These are phyloP conservation scores for Drosophila pachea DNA, from an alignment of 1,140 invertebrate species.

Conservation along the genomic window DNA sequence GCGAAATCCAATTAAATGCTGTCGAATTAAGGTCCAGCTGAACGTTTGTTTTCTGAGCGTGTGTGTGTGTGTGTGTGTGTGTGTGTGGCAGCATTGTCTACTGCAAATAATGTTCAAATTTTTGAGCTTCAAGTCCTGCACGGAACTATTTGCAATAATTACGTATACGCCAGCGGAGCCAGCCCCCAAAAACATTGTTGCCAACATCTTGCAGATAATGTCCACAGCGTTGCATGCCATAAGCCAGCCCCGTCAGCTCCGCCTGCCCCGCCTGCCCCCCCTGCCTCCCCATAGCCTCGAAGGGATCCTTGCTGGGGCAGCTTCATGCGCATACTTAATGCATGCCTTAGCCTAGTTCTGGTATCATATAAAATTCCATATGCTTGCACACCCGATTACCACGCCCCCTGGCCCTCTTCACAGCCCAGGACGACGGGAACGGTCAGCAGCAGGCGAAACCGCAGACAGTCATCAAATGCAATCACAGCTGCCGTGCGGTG, in stretches of 20 bases:
- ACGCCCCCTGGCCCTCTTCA: no score
- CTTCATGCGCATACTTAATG: background rate
- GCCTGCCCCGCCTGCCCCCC: no score
- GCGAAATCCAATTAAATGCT: conserved; percentile 49
- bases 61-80: conserved; percentile 11
- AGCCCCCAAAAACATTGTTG: conserved; percentile 6
- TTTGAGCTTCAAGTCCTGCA: conserved; percentile 18
- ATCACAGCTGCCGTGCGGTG: conserved; percentile 26
- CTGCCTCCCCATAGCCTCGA: no score
- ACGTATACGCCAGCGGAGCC: conserved; percentile 12
- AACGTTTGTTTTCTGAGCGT: conserved; percentile 30
- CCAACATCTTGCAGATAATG: conserved; percentile 12
- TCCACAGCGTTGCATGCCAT: no score
- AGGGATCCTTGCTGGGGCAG: background rate
- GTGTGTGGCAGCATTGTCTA: conserved; percentile 16
- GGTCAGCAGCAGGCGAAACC: conserved; percentile 22
- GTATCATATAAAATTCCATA: conserved; percentile 17
- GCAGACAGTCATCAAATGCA: conserved; percentile 48
- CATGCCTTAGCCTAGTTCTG: no score
- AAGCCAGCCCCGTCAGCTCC: no score
- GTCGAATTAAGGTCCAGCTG: conserved; percentile 38
- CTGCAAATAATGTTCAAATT: conserved; percentile 24
- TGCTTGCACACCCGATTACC: no score
- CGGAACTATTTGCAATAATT: conserved; percentile 30
- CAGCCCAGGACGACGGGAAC: no score